Conservation (phyloP, 2,113 vertebrate species). For the Myotis brandtii region DNA sequence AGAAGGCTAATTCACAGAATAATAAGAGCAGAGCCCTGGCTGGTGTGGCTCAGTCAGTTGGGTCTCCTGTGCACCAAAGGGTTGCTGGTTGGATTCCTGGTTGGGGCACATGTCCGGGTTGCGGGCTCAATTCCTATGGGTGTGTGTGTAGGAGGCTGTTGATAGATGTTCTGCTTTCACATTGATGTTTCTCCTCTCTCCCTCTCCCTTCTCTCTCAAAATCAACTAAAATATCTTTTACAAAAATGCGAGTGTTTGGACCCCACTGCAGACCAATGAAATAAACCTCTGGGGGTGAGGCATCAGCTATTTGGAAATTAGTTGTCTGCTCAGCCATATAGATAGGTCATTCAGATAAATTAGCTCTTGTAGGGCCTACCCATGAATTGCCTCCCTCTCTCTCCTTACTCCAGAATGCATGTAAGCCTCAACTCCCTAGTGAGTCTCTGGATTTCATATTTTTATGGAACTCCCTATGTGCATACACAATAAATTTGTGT, state of each 20-base stretch:
- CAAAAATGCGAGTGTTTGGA: not conserved
- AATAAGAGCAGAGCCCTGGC: not conserved
- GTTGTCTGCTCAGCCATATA: not conserved
- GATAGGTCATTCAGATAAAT: too few species aligned
- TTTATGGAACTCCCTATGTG: not conserved
- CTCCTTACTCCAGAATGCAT: too few species aligned
- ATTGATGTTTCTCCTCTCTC: not conserved
- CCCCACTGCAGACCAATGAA: not conserved
- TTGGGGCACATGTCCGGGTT: not conserved
- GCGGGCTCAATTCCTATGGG: not conserved
- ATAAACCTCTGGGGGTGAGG: not conserved
- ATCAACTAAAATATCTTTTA: not conserved
- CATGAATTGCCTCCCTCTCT: not conserved
- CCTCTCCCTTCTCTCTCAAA: not conserved
- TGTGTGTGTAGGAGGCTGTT: not conserved
- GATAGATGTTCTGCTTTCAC: not conserved
- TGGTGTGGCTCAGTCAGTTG: not conserved
- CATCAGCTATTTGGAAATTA: not conserved
- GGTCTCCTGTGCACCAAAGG: too few species aligned
- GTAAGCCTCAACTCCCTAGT: not conserved
- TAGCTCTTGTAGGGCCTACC: not conserved
- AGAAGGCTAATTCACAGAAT: not conserved
- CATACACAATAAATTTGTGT: not conserved
- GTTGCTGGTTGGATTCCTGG: not conserved
- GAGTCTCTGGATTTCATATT: not conserved